phyloP scores from a whole-genome alignment of 2,797 vertebrate genomes.

The Moxostoma hubbsi region DNA sequence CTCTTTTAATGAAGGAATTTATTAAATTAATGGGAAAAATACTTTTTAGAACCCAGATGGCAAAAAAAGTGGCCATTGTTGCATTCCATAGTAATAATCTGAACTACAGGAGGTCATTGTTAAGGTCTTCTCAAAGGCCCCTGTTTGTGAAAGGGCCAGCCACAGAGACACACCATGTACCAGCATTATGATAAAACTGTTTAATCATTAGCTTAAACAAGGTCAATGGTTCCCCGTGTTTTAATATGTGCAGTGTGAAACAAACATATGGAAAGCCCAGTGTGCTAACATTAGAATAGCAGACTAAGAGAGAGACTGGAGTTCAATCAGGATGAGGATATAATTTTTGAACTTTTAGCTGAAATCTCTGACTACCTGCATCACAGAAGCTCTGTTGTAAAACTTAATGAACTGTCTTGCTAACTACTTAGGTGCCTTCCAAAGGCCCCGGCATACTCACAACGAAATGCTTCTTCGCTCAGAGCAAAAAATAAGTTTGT shows the following conservation, averaged over 20 bases:
- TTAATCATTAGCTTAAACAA: conserved; percentile 63
- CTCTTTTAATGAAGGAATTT: too few species aligned
- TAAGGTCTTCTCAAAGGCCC: too few species aligned
- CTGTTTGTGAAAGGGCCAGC: conserved; percentile 35
- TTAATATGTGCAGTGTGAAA: conserved; percentile 43
- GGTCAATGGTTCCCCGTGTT: conserved; percentile 52
- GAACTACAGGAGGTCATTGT: too few species aligned
- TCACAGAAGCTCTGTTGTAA: background rate
- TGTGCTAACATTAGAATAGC: background rate
- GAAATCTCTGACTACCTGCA: conserved; percentile 9
- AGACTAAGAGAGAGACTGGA: conserved; percentile 9
- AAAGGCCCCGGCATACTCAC: too few species aligned
- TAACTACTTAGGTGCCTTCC: too few species aligned
- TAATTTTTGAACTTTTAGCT: conserved; percentile 17
- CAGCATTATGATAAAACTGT: conserved; percentile 51
- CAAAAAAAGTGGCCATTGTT: too few species aligned
- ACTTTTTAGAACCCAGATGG: too few species aligned
- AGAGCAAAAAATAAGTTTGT: too few species aligned
- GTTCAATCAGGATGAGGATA: background rate
- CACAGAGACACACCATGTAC: conserved; percentile 44
- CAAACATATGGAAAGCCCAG: conserved; percentile 43
- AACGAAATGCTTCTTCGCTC: too few species aligned
- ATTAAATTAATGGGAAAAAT: too few species aligned
- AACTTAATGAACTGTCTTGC: too few species aligned
- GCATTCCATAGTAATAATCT: too few species aligned